Evolutionary conservation across 2,797 vertebrate genomes (phyloP).

Genomic region (Myripristis murdjan): DNA sequence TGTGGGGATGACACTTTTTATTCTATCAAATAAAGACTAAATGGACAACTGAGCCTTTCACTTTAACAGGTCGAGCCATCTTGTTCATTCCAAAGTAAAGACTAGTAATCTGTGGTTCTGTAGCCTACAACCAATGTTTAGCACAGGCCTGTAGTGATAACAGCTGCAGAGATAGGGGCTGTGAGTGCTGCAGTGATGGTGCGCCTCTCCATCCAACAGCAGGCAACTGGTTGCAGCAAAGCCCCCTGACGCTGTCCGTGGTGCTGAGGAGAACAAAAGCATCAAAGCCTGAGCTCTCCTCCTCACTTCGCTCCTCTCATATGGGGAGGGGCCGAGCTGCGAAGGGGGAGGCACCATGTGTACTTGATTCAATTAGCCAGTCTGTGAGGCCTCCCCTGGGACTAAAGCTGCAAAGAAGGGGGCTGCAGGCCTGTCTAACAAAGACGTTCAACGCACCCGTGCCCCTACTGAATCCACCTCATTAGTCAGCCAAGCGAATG

Average conservation of each 20-base stretch:
- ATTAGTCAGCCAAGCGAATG: constrained; percentile 88
- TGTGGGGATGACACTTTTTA: constrained; percentile 19
- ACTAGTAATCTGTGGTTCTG: constrained; percentile 23
- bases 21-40: constrained; percentile 53
- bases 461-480: constrained; percentile 82
- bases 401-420: constrained; percentile 71
- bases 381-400: constrained; percentile 91
- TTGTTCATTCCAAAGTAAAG: constrained; percentile 10
- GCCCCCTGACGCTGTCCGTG: constrained; percentile 77
- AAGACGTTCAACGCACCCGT: constrained; percentile 86
- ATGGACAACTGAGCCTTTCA: constrained; percentile 46
- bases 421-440: constrained; percentile 88
- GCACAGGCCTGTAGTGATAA: constrained; percentile 16
- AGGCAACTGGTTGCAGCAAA: constrained; percentile 76
- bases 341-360: constrained; percentile 79
- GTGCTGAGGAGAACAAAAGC: constrained; percentile 82
- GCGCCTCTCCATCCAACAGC: constrained; percentile 62
- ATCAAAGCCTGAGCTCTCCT: constrained; percentile 74
- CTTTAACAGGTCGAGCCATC: constrained; percentile 15
- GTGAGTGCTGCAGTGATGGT: constrained; percentile 38
- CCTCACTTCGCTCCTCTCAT: constrained; percentile 44
- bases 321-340: constrained; percentile 68
- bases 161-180: constrained; percentile 24
- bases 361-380: constrained; percentile 95
- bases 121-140: constrained; percentile 10